These are phyloP conservation scores for Benitochromis conjunctus DNA, from an alignment of 2,113 vertebrate species.

Conservation along the genomic window DNA sequence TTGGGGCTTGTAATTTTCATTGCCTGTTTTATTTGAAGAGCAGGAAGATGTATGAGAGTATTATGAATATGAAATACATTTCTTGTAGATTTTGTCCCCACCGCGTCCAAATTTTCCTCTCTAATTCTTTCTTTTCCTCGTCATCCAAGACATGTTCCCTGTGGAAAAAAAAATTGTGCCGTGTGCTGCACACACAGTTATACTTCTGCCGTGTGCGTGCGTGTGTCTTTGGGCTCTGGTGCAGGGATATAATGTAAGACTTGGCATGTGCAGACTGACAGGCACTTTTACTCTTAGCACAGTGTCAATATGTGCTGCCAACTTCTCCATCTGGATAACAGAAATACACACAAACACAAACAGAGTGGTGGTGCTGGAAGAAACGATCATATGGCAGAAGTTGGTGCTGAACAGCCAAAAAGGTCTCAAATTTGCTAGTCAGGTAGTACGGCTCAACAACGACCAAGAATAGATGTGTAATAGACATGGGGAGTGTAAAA, in stretches of 20 bases:
- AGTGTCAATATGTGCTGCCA: constrained; percentile 5
- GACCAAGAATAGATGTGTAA: not conserved
- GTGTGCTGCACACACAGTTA: not conserved
- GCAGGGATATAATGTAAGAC: not conserved
- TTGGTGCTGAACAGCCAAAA: not conserved
- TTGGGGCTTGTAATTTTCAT: not conserved
- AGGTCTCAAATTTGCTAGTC: not conserved
- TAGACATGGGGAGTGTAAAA: not conserved
- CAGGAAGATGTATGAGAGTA: not conserved
- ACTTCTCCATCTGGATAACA: constrained; percentile 29
- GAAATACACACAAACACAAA: not conserved
- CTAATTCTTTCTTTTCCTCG: not conserved
- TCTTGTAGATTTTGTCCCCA: not conserved
- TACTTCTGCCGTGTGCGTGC: not conserved
- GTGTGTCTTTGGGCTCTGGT: not conserved
- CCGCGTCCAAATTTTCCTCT: not conserved
- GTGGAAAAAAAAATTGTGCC: not conserved
- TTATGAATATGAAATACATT: not conserved
- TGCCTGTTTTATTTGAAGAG: not conserved
- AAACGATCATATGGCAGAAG: not conserved
- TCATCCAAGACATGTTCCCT: not conserved
- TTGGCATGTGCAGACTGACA: not conserved
- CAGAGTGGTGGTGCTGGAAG: not conserved
- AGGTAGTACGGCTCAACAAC: not conserved
- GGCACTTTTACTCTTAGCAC: not conserved